phyloP scores from a whole-genome alignment of 2,797 vertebrate genomes.

The Nannoperca australis region DNA sequence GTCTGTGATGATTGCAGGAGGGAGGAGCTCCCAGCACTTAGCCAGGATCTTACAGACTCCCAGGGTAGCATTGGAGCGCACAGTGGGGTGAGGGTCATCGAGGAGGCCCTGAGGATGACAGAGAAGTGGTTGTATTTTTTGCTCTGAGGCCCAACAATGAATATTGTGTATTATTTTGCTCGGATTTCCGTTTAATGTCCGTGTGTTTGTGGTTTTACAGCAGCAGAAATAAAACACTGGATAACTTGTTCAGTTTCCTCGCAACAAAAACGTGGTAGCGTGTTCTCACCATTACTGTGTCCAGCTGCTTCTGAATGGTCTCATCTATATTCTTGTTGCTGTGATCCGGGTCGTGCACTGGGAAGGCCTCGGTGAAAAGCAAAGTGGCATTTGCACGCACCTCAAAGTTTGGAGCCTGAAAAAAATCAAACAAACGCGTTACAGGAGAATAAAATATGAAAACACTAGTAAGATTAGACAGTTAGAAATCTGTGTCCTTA shows the following conservation, averaged over 20 bases:
- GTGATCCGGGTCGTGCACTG: slow-evolving; percentile 89
- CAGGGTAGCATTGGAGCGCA: slow-evolving; percentile 91
- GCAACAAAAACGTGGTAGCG: neutral
- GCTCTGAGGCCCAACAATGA: neutral
- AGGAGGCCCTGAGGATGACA: slow-evolving; percentile 86
- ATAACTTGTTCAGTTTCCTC: neutral
- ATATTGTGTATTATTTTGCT: neutral
- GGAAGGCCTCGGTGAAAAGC: slow-evolving; percentile 94
- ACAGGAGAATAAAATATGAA: neutral
- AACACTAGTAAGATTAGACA: neutral
- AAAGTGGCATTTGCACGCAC: slow-evolving; percentile 94
- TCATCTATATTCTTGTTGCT: slow-evolving; percentile 83
- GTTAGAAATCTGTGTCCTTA: slow-evolving; percentile 55
- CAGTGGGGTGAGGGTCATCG: slow-evolving; percentile 91
- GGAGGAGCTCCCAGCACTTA: slow-evolving; percentile 96
- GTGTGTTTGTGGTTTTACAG: neutral
- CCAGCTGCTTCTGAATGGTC: slow-evolving; percentile 94
- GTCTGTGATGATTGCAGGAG: slow-evolving; percentile 88
- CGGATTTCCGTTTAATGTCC: neutral
- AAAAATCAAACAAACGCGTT: slow-evolving; percentile 23
- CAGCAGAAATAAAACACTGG: neutral
- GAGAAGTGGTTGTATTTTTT: neutral
- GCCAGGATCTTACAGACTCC: slow-evolving; percentile 92
- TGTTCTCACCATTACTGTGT: slow-evolving; percentile 90
- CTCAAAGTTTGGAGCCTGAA: slow-evolving; percentile 92